phyloP scores from a whole-genome alignment of 2,797 vertebrate genomes.

The Eulemur mongoz region DNA sequence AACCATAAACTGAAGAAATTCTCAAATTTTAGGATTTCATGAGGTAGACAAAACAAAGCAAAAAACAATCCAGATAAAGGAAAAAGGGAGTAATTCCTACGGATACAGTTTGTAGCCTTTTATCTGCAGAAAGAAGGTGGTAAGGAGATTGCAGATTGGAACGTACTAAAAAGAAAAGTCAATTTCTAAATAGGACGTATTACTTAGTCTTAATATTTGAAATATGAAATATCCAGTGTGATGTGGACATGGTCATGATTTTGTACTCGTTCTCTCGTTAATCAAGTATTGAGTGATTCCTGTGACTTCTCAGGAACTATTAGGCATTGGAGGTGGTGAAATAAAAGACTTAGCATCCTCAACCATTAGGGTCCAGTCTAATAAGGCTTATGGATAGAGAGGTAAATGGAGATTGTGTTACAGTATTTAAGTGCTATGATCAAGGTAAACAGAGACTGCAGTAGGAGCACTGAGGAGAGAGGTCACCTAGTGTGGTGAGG shows the following conservation, averaged over 20 bases:
- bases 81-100: constrained; percentile 21
- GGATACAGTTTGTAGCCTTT: background rate
- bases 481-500: background rate
- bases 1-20: background rate
- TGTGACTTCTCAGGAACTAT: background rate
- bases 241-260: background rate
- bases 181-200: background rate
- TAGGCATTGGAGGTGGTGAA: background rate
- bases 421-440: background rate
- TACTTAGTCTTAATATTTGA: constrained; percentile 37
- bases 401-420: constrained; percentile 11
- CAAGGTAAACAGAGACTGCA: background rate
- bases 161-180: constrained; percentile 31
- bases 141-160: background rate
- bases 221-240: constrained; percentile 14
- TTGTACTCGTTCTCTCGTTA: constrained; percentile 30
- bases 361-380: constrained; percentile 24
- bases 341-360: background rate
- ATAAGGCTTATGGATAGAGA: background rate
- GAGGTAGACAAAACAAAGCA: background rate
- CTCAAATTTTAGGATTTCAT: constrained; percentile 5
- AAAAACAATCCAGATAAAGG: background rate
- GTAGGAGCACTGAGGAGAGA: background rate
- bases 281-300: background rate
- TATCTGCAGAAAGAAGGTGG: background rate